Evolutionary conservation across 2,797 vertebrate species (phyloP).

Genomic region (Psittacula derbiana): DNA sequence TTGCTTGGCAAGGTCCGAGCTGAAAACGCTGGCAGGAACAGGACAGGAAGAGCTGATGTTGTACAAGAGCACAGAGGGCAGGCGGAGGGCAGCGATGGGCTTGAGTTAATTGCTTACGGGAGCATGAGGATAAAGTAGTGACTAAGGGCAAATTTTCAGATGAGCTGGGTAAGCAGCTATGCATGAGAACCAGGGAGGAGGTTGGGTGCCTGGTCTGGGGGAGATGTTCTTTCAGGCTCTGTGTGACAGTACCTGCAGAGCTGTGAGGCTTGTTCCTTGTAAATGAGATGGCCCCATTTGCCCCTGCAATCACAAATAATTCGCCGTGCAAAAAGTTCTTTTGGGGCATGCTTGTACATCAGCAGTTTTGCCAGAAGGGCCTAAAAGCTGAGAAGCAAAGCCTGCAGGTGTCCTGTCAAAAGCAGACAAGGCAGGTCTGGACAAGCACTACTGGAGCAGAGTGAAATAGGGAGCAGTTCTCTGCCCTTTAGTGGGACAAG

Average conservation of each 20-base stretch:
- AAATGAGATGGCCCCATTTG: neutral
- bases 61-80: conserved; percentile 37
- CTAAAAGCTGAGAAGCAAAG: neutral
- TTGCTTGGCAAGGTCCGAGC: neutral
- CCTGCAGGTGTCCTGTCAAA: neutral
- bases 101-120: conserved; percentile 53
- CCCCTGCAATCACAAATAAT: neutral
- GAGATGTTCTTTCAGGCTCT: neutral
- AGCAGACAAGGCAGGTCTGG: neutral
- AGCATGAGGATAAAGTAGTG: conserved; percentile 43
- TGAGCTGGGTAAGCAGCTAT: conserved; percentile 21
- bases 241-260: neutral
- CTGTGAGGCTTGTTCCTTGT: neutral
- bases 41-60: conserved; percentile 36
- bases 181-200: conserved; percentile 5
- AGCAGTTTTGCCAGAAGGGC: neutral
- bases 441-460: neutral
- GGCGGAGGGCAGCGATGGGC: conserved; percentile 12
- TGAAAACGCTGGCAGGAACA: conserved; percentile 7
- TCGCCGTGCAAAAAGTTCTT: rapidly evolving
- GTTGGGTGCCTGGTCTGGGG: neutral
- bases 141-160: conserved; percentile 45
- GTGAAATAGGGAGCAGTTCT: neutral
- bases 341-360: neutral
- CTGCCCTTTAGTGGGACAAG: neutral